A percentile compares a stretch with the other conserved stretches of the same genome.
phyloP scores from a whole-genome alignment of 2,888 invertebrate species.

The Branchipolynoe longqiensis region DNA sequence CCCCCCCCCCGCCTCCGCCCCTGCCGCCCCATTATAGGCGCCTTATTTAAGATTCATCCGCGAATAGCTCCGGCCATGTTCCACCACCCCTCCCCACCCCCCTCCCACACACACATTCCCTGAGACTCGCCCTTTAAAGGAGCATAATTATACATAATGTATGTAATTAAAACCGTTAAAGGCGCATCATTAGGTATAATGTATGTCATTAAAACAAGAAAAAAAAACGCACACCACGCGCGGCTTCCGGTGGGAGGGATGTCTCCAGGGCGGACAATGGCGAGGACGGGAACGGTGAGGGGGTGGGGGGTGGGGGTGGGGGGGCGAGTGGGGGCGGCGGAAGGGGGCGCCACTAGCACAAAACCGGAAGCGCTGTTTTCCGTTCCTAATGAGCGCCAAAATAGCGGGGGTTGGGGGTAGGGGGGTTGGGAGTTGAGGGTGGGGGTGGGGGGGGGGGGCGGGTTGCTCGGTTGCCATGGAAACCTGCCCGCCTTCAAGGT shows the following conservation, averaged over 20 bases:
- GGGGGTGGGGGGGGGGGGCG: constrained; percentile 10
- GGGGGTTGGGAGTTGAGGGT: constrained; percentile 42
- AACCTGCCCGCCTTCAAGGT: not conserved
- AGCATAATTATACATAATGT: no score
- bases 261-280: no score
- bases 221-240: not conserved
- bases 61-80: no score
- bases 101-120: no score
- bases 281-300: no score
- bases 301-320: not conserved
- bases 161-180: constrained; percentile 1
- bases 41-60: constrained; percentile 19
- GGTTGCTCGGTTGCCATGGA: constrained; percentile 36
- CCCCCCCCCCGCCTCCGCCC: not conserved
- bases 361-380: constrained; percentile 44
- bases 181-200: constrained; percentile 27
- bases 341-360: constrained; percentile 4
- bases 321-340: not conserved
- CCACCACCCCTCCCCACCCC: no score
- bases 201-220: constrained; percentile 19
- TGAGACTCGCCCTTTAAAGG: no score
- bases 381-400: constrained; percentile 45
- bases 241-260: not conserved
- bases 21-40: no score
- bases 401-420: constrained; percentile 46